Conservation (phyloP, 2,797 vertebrate genomes). For the Enteromius trimaculatus region DNA sequence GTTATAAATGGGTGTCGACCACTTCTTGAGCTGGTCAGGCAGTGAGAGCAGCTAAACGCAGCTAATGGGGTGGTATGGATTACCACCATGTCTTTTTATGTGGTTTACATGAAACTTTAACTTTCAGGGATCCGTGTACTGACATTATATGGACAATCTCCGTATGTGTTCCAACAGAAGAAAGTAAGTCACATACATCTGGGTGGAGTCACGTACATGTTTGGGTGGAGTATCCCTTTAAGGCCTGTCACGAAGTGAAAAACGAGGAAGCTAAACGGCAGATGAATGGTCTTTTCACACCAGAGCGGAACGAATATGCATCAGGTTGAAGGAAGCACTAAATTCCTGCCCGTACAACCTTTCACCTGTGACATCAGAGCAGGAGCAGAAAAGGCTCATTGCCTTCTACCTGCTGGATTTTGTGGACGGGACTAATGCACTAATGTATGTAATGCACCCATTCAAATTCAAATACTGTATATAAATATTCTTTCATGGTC, state of each 20-base stretch:
- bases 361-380: not conserved
- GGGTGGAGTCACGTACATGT: not conserved
- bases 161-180: not conserved
- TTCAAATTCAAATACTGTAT: not conserved
- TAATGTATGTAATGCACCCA: not conserved
- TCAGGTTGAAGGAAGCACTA: not conserved
- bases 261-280: not conserved
- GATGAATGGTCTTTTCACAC: not conserved
- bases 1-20: not conserved
- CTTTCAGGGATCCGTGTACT: not conserved
- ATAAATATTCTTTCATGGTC: not conserved
- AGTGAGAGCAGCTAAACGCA: not conserved
- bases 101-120: not conserved
- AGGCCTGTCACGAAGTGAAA: not conserved
- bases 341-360: not conserved
- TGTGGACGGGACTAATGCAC: not conserved
- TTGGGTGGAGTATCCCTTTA: constrained; percentile 5
- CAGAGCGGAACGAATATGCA: not conserved
- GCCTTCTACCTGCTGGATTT: not conserved
- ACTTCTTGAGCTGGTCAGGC: not conserved
- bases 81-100: not conserved
- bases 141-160: not conserved
- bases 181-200: not conserved
- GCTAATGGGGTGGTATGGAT: not conserved
- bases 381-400: not conserved